phyloP scores from a whole-genome alignment of 2,888 invertebrate genomes.

The Fragum fragum region DNA sequence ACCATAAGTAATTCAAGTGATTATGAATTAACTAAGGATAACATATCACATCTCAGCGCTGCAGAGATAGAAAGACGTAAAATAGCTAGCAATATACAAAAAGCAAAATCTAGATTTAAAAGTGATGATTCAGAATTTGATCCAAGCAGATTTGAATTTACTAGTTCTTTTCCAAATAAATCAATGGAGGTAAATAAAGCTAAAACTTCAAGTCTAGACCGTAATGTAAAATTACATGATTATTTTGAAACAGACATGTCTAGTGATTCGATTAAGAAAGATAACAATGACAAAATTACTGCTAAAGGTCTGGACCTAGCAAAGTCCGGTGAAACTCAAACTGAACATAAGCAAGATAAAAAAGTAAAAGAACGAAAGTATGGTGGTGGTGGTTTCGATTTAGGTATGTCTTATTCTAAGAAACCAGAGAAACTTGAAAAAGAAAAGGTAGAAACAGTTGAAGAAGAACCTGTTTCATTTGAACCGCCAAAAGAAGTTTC shows the following conservation, averaged over 20 bases:
- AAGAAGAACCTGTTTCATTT: neutral
- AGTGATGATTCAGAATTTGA: slow-evolving; percentile 39
- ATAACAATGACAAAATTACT: neutral
- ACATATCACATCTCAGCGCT: slow-evolving; percentile 38
- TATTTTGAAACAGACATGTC: neutral
- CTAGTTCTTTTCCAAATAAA: slow-evolving; percentile 47
- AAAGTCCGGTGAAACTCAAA: neutral
- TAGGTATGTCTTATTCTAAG: slow-evolving; percentile 30
- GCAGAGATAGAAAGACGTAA: slow-evolving; percentile 51
- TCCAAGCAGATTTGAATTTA: slow-evolving; percentile 53
- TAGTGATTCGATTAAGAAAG: neutral
- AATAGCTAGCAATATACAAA: slow-evolving; percentile 48
- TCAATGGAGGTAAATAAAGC: slow-evolving; percentile 16
- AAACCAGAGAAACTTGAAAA: slow-evolving; percentile 17
- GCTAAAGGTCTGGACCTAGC: slow-evolving; percentile 6
- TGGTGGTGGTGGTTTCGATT: slow-evolving; percentile 22
- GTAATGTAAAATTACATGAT: slow-evolving; percentile 20
- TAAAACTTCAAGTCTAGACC: slow-evolving; percentile 27
- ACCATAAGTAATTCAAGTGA: slow-evolving; percentile 14
- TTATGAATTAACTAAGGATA: slow-evolving; percentile 34
- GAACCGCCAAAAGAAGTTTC: neutral
- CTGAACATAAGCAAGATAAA: neutral
- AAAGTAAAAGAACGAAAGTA: slow-evolving; percentile 18
- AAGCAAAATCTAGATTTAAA: slow-evolving; percentile 51
- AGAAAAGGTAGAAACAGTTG: slow-evolving; percentile 1